Evolutionary conservation across 2,888 invertebrate genomes (phyloP), one percentile per base, ranked within the genome.

Genomic region (Aporophyla nigra): DNA sequence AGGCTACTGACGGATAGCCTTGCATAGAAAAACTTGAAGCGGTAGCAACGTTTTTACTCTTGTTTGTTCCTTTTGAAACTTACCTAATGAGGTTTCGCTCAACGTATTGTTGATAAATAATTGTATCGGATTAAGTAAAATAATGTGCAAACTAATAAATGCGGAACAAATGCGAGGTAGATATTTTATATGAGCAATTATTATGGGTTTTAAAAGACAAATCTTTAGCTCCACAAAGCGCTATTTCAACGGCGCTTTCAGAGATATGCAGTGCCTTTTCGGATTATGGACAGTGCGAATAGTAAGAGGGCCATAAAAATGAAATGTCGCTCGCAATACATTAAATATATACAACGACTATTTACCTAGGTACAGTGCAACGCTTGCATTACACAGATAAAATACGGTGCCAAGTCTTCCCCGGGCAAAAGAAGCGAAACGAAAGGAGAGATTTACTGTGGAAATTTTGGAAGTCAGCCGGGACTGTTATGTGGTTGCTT

Each of bases 381-480:
- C 90, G 94, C 92, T 94, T 93, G 95, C 96, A 94, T 95, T 95
- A 93, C 93, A 91, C 91, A 94, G 93, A 96, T 96, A 95, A 96
- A 95, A 94, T 94, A 95, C 94, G 93, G 91, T 96, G 96, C 96
- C 96, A 96, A 96, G 95, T 96, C 95, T 93, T 93, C 88, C 91
- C 84, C 90, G 89, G 90, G 93, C 93, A 96, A 96, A 96, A 96
- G 96, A 95, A 96, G 93, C 93, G 95, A 93, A 95, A 93, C 93
- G 94, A 95, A 94, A 93, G 91, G 86, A 86, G 90, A 94, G 95
- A 96, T 96, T 96, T 96, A 96, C 89, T 92, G 94, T 90, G 92
- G 90, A 95, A 96, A 95, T 96, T 96, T 96, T 96, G 96, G 96
- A 96, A 96, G 96, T 95, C 93, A 95, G 96, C 96, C 96, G 93